Evolutionary conservation across 2,797 vertebrate species (phyloP).

Genomic region (Lithobates pipiens): DNA sequence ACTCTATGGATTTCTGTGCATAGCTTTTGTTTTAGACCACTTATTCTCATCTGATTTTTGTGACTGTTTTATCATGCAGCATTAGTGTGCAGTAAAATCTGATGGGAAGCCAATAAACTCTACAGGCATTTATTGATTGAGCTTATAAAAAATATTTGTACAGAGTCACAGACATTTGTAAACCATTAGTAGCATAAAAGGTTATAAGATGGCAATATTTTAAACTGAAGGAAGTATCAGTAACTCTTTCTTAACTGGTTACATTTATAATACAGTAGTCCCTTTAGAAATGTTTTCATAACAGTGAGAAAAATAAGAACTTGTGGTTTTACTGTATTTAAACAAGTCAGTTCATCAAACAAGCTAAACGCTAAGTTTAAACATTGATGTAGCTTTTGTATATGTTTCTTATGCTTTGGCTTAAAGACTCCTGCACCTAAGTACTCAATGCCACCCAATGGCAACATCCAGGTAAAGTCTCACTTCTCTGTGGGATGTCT

Average conservation of each 20-base stretch:
- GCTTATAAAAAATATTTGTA: conserved; percentile 12
- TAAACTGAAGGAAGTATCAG: background rate
- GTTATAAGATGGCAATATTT: conserved; percentile 18
- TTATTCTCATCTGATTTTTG: conserved; percentile 43
- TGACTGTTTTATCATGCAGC: conserved; percentile 31
- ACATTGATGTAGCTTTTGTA: too few relatives aligned
- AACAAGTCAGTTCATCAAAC: too few relatives aligned
- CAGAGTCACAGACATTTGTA: conserved; percentile 38
- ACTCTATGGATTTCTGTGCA: conserved; percentile 41
- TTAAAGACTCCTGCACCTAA: too few relatives aligned
- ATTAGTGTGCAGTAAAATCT: conserved; percentile 46
- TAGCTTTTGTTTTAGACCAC: conserved; percentile 49
- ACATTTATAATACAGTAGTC: background rate
- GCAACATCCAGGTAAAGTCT: too few relatives aligned
- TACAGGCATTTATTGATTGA: conserved; percentile 52
- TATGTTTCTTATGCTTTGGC: too few relatives aligned
- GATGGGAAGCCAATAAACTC: conserved; percentile 55
- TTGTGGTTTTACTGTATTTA: too few relatives aligned
- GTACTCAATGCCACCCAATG: too few relatives aligned
- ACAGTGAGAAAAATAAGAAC: too few relatives aligned
- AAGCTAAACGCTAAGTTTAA: too few relatives aligned
- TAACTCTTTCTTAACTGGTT: conserved; percentile 10
- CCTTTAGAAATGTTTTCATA: background rate
- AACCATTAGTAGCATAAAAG: conserved; percentile 40
- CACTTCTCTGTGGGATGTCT: too few relatives aligned